Percentiles rank a stretch among this genome's conserved stretches.
phyloP scores from a whole-genome alignment of 2,888 invertebrate genomes.

The Monopis laevigella region DNA sequence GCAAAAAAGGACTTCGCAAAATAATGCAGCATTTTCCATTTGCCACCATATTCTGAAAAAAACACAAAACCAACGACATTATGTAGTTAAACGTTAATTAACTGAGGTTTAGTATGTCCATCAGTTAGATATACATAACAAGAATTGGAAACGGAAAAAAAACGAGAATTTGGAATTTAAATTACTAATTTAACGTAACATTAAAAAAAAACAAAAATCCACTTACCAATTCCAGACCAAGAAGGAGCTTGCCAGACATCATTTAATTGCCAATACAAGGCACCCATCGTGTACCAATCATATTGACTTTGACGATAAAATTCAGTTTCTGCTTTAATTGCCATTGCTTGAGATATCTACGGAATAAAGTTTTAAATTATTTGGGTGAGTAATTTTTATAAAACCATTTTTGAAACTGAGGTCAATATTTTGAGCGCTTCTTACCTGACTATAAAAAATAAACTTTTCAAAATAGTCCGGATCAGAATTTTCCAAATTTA shows the following conservation, averaged over 20 bases:
- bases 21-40: constrained; percentile 92
- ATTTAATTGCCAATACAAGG: constrained; percentile 97
- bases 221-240: constrained; percentile 88
- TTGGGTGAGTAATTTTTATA: too few species aligned
- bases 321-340: constrained; percentile 87
- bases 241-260: constrained; percentile 98
- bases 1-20: constrained; percentile 87
- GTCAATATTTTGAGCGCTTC: too few species aligned
- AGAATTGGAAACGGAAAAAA: not conserved
- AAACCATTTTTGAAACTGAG: too few species aligned
- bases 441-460: constrained; percentile 87
- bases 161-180: too few species aligned
- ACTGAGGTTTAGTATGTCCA: too few species aligned
- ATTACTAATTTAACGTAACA: too few species aligned
- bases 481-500: constrained; percentile 64
- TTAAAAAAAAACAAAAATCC: too few species aligned
- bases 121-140: not conserved
- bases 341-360: constrained; percentile 89
- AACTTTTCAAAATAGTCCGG: constrained; percentile 71
- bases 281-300: constrained; percentile 87
- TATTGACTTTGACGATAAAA: constrained; percentile 73
- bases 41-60: constrained; percentile 74
- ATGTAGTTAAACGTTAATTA: not conserved
- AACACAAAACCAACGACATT: not conserved
- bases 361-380: constrained; percentile 19